Percentiles rank a stretch among this genome's conserved stretches.
These are phyloP conservation scores for Ormyrus labotus DNA, from an alignment of 2,888 invertebrate genomes.

Conservation along the genomic window DNA sequence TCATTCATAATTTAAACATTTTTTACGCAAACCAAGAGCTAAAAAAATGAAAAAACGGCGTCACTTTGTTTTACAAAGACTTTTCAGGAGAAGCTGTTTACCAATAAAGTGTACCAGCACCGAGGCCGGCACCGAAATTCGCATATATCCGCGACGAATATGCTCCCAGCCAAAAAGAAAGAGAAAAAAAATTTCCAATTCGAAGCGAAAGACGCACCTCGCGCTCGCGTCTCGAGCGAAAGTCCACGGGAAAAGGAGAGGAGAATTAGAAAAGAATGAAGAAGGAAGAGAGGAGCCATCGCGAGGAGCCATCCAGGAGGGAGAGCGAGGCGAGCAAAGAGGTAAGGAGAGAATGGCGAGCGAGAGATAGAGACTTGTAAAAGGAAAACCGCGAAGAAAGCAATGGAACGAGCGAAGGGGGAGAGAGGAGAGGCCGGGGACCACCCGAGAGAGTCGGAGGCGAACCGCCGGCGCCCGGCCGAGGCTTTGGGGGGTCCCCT, in stretches of 20 bases:
- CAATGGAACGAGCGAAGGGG: slow-evolving; percentile 51
- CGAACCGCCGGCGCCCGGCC: slow-evolving; percentile 72
- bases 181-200: slow-evolving; percentile 36
- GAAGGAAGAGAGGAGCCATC: slow-evolving; percentile 29
- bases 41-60: no score
- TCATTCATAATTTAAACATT: no score
- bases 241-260: slow-evolving; percentile 24
- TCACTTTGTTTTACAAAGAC: no score
- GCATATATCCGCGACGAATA: neutral
- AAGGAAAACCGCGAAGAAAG: slow-evolving; percentile 51
- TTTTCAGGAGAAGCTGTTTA: no score
- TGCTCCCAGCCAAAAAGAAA: slow-evolving; percentile 1
- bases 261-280: slow-evolving; percentile 45
- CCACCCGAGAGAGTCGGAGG: slow-evolving; percentile 73
- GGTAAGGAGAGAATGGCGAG: slow-evolving; percentile 49
- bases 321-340: slow-evolving; percentile 53
- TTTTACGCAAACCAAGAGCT: no score
- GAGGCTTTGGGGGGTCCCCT: slow-evolving; percentile 73
- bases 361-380: slow-evolving; percentile 30
- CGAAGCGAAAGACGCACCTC: slow-evolving; percentile 31
- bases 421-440: slow-evolving; percentile 62
- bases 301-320: slow-evolving; percentile 33
- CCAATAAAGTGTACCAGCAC: no score
- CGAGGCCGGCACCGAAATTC: no score
- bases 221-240: slow-evolving; percentile 4